Evolutionary conservation across 2,888 invertebrate genomes (phyloP).

Genomic region (Drosophila stalkeri): DNA sequence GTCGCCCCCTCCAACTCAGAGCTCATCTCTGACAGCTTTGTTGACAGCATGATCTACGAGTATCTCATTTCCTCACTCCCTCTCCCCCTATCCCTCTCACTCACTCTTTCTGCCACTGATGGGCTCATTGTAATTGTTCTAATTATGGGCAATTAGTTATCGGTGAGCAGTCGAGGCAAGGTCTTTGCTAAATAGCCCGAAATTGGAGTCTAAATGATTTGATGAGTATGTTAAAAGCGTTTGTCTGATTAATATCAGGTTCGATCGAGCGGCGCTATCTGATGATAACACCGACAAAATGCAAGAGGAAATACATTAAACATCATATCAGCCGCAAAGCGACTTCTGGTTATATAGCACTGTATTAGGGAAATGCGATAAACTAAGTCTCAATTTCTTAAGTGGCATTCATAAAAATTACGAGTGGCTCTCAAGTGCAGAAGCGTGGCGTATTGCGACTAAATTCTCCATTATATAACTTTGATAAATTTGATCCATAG

Average conservation of each 20-base stretch:
- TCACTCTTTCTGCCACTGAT: neutral
- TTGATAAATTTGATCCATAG: neutral
- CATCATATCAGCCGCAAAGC: conserved; percentile 1
- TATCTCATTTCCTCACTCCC: neutral
- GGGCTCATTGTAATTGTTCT: conserved; percentile 37
- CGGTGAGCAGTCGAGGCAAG: conserved; percentile 33
- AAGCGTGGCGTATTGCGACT: neutral
- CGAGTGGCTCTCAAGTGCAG: neutral
- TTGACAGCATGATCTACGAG: conserved; percentile 64
- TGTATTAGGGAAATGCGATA: conserved; percentile 8
- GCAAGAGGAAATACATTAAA: conserved; percentile 17
- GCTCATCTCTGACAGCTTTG: conserved; percentile 19
- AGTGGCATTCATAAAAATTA: conserved; percentile 12
- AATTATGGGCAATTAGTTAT: conserved; percentile 59
- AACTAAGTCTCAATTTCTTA: neutral
- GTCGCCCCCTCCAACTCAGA: conserved; percentile 4
- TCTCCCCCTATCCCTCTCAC: neutral
- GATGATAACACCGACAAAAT: conserved; percentile 35
- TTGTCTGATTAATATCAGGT: conserved; percentile 25
- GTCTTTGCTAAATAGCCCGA: conserved; percentile 22
- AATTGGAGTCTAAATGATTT: conserved; percentile 56
- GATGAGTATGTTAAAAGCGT: conserved; percentile 21
- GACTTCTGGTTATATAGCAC: neutral
- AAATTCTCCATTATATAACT: neutral
- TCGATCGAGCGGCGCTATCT: conserved; percentile 7